Evolutionary conservation across 2,113 vertebrate genomes (phyloP), one percentile per base, ranked within the genome.

Genomic region (Thinocorus orbignyianus): DNA sequence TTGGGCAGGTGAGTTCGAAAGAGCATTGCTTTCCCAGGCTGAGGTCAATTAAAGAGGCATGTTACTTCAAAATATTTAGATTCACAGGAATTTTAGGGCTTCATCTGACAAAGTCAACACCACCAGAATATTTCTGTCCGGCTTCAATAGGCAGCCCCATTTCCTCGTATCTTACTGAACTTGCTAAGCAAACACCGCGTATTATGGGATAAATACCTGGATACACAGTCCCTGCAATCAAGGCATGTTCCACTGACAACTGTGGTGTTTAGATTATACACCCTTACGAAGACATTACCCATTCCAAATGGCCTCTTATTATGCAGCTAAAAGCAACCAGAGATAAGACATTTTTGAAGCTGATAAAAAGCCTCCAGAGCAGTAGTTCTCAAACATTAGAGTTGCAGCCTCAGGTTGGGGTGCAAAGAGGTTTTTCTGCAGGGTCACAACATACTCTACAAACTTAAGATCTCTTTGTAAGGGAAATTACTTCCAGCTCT

Each of bases 401-500:
- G 41, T 39, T 70, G 55, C 90, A 66, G 71, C 71, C 68, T 86
- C 76, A 41, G 69, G 79, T 57, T 26, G 25, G 55, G 35, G 30
- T 37, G 10, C 44, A 30, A 86, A 83, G 85, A 58, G 39, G 42
- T 90, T 96, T 93, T 83, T 76, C 88, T 90, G 46, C 64, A 74
- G 44, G 92, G 82, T 88, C 90, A 88, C 20, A 86, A 84, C 55
- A 68, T 46, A 51, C 30, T 60, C 60, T 31, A 44, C 68, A 73
- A 90, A 92, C 72, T 88, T 73, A 83, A 88, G 82, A 90, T 78
- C 60, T 60, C 79, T 66, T 90, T 93, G 93, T 78, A 80, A 90
- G 88, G 68, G 64, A 92, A 97, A 96, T 96, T 71, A 64, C 64
- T 92, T 90, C 42, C 30, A 74, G 74, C 54, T 88, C 74, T 88